phyloP scores from a whole-genome alignment of 1,140 invertebrate genomes.

The Pantala flavescens region DNA sequence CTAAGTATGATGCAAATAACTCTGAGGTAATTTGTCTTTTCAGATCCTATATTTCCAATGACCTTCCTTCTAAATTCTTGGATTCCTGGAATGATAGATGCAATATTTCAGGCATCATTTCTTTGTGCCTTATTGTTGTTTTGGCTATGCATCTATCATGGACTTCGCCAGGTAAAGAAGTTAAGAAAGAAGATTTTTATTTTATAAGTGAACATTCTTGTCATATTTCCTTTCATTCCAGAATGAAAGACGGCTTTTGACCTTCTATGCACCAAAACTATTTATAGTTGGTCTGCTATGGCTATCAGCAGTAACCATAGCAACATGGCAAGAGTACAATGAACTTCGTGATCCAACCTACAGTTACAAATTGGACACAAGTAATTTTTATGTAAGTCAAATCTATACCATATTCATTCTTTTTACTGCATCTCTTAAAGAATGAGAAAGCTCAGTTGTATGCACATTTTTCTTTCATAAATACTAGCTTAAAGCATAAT shows the following conservation, averaged over 20 bases:
- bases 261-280: conserved; percentile 87
- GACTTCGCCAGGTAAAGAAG: conserved; percentile 67
- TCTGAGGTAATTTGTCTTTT: conserved; percentile 21
- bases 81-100: conserved; percentile 82
- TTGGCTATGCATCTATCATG: conserved; percentile 92
- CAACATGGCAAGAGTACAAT: conserved; percentile 82
- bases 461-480: too few relatives aligned
- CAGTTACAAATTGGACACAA: conserved; percentile 78
- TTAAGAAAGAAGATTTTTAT: conserved; percentile 15
- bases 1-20: neutral
- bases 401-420: conserved; percentile 12
- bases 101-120: conserved; percentile 82
- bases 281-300: conserved; percentile 78
- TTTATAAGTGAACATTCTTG: conserved; percentile 13
- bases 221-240: conserved; percentile 34
- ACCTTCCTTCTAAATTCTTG: conserved; percentile 82
- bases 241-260: conserved; percentile 73
- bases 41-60: conserved; percentile 89
- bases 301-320: conserved; percentile 72
- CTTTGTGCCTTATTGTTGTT: conserved; percentile 78
- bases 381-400: conserved; percentile 71
- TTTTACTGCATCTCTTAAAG: neutral
- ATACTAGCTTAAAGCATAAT: too few relatives aligned
- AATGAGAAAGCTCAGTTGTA: too few relatives aligned
- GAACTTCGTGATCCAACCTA: conserved; percentile 86